Conservation (phyloP, 2,888 invertebrate genomes). For the Ophion slaviceki region DNA sequence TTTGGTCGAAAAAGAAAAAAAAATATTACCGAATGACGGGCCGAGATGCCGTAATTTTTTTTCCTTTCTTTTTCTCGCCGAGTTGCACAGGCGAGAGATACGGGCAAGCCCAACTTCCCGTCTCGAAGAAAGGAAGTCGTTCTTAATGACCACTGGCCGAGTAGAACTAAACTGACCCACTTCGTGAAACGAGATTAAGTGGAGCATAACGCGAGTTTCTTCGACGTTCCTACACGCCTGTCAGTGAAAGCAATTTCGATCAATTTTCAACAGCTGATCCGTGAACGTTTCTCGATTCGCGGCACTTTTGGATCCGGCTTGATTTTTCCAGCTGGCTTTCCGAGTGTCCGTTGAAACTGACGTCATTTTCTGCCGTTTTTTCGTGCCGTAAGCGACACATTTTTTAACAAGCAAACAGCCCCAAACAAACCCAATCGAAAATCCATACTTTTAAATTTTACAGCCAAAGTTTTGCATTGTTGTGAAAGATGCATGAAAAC, state of each 20-base stretch:
- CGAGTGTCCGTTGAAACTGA: neutral
- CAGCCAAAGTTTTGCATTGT: neutral
- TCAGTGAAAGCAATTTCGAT: constrained; percentile 63
- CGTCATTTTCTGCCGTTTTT: neutral
- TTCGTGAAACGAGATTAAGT: constrained; percentile 68
- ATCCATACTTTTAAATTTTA: neutral
- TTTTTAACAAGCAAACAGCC: neutral
- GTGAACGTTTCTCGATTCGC: constrained; percentile 29
- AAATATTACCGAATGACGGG: neutral
- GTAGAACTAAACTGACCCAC: constrained; percentile 67
- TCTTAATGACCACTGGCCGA: constrained; percentile 61
- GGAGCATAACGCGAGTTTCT: constrained; percentile 65
- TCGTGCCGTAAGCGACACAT: neutral
- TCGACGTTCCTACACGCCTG: constrained; percentile 40
- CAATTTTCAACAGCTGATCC: constrained; percentile 46
- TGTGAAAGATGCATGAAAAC: too few species aligned
- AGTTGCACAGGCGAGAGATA: constrained; percentile 11
- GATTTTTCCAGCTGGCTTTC: neutral
- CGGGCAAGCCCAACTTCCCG: constrained; percentile 40
- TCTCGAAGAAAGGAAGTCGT: constrained; percentile 57
- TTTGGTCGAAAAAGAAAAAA: neutral
- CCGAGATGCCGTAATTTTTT: neutral
- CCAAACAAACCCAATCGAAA: neutral
- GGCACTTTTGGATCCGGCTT: neutral
- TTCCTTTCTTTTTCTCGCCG: constrained; percentile 11